Base-by-base conservation (phyloP, 2,888 invertebrate species). In the Chorisops tibialis region DNA sequence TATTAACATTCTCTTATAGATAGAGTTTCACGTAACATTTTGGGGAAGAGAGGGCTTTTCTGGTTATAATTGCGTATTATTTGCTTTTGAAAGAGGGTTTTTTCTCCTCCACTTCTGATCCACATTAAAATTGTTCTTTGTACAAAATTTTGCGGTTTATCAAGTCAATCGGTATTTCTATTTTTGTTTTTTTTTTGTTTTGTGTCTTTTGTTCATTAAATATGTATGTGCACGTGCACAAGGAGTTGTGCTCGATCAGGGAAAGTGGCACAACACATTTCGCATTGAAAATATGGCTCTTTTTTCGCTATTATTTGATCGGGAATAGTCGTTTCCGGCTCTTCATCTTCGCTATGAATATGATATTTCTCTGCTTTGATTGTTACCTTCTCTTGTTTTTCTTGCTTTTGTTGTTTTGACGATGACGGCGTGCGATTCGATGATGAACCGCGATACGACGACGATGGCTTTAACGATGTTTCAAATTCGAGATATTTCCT, bases 191-290 rank as follows among this genome's bases (percentile, higher is more conserved):
- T n/a, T n/a, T n/a, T 24, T 24, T 24, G 24, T 24, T 7, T 24
- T 4, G 24, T 24, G 24, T 5, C 24, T 41, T 47, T 14, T 16
- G 16, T 18, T 6, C 4, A 4, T 63, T 69, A 77, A 62, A 92
- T 91, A 75, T 92, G 91, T 73, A 91, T 85, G 61, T 89, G 89
- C 70, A 91, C 90, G 77, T 92, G 91, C 60, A 88, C 81, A 65
- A 91, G 78, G 45, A 88, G 76, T 67, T 89, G 88, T 54, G 87
- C 86, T 54, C 89, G 84, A 66, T 87, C 86, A 9, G 85, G 80
- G 76, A 92, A 92, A 68, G 87, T 84, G 50, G 86, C 83, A 59
- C 87, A 83, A 75, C 92, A 92, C 88, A 92, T 91, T 75, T 91
- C 91, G 73, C 92, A 92, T 68, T 86, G 87, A 77, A 84, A 89